Evolutionary conservation across 1,140 invertebrate genomes (phyloP).

Genomic region (Sitophilus oryzae): DNA sequence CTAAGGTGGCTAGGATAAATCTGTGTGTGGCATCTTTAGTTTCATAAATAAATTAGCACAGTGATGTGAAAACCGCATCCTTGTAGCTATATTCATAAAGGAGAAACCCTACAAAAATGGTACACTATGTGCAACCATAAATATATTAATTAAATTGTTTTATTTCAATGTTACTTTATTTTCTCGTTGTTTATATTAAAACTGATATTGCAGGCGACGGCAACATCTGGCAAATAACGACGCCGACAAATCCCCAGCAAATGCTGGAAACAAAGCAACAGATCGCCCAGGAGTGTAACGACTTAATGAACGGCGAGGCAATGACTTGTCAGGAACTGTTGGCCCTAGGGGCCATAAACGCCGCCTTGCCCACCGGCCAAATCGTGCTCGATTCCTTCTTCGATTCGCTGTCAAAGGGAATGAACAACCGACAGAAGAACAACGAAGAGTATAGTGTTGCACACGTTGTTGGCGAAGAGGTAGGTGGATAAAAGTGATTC

Average conservation of each 20-base stretch:
- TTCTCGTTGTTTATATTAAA: too few relatives aligned
- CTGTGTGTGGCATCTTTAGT: too few relatives aligned
- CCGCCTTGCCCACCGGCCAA: constrained; percentile 82
- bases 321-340: constrained; percentile 90
- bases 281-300: constrained; percentile 46
- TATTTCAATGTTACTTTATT: too few relatives aligned
- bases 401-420: constrained; percentile 69
- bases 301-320: constrained; percentile 51
- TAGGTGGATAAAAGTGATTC: too few relatives aligned
- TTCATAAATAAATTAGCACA: too few relatives aligned
- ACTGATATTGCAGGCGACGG: constrained; percentile 52
- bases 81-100: too few relatives aligned
- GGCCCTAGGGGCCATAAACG: constrained; percentile 83
- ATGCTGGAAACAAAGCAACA: constrained; percentile 38
- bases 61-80: too few relatives aligned
- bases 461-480: constrained; percentile 45
- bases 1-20: too few relatives aligned
- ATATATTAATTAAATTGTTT: too few relatives aligned
- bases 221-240: constrained; percentile 56
- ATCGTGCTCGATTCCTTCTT: constrained; percentile 75
- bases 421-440: constrained; percentile 36
- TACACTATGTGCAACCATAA: too few relatives aligned
- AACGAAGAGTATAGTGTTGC: constrained; percentile 36
- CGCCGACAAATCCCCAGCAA: constrained; percentile 41
- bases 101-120: too few relatives aligned